Percentiles rank a stretch among this genome's conserved stretches.
These are phyloP conservation scores for Cossypha polioptera DNA, from an alignment of 2,797 vertebrate species.

Conservation along the genomic window DNA sequence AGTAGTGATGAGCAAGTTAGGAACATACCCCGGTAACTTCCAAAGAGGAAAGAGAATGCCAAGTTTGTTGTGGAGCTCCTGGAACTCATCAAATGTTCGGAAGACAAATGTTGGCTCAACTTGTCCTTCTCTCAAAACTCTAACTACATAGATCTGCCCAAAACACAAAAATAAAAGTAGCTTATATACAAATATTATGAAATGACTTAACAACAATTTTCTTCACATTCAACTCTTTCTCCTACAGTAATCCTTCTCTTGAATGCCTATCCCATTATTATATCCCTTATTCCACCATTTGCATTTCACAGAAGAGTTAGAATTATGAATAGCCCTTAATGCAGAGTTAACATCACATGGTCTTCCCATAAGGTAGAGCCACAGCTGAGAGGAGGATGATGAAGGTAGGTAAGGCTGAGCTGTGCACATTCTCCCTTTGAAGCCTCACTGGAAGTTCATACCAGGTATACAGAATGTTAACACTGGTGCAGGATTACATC, in stretches of 20 bases:
- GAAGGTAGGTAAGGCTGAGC: neutral
- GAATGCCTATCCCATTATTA: neutral
- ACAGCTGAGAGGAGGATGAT: neutral
- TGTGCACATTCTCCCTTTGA: neutral
- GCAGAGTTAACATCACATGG: neutral
- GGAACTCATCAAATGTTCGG: constrained; percentile 97
- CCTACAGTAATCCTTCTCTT: neutral
- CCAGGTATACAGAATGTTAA: neutral
- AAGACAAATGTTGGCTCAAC: constrained; percentile 90
- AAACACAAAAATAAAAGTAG: neutral
- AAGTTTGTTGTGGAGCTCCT: constrained; percentile 98
- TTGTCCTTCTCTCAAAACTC: constrained; percentile 90
- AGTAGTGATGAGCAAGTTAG: neutral
- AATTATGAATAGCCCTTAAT: neutral
- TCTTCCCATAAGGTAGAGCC: neutral
- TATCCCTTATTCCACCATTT: neutral
- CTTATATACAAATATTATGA: neutral
- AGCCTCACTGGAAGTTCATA: neutral
- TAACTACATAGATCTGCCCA: constrained; percentile 90
- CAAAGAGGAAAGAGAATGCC: constrained; percentile 93
- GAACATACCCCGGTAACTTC: constrained; percentile 92
- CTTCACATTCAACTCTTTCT: neutral
- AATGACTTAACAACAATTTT: neutral
- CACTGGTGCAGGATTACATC: neutral
- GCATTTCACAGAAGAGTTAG: neutral